Base-by-base conservation (phyloP, 2,797 vertebrate genomes). In the Thripadectes ignobilis region DNA sequence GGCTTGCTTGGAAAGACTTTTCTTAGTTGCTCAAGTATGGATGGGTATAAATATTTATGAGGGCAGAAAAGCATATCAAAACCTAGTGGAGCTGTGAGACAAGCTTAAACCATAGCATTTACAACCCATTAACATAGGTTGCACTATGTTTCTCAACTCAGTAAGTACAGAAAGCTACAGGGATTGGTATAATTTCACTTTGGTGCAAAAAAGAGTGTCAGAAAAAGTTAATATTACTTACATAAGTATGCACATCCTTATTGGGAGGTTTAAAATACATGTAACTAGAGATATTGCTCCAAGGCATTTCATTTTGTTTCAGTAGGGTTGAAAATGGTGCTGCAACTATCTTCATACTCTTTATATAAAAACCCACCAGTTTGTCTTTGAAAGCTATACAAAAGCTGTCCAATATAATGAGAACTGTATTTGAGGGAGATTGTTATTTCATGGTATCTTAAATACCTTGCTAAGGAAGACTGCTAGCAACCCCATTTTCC, bases 11-110 rank as follows among this genome's bases (percentile, higher is more conserved):
- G 61, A 90, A 57, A 91, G n/a, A 49, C 30, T 86, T 66, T 72
- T 59, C 58, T 87, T 66, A 87, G 81, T 49, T 84, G 65, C 65
- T 66, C 39, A 86, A 92, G 24, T 39, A 76, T 39, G 54, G 75
- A 75, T 43, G 20, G 9, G 18, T 62, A 52, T 79, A 94, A 94
- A 93, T 80, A 97, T 83, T 92, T 88, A 86, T 63, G 29, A 65
- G 9, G 41, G 13, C 26, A 85, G 87, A 92, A 71, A 85, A 90
- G 21, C 27, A 34, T 57, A 85, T 49, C 32, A 72, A 93, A 91
- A 46, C n/a, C 39, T 66, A 48, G 14, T 7, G 38, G 45, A 93
- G 24, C 22, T 67, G 23, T 67, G 3, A 89, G 69, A 63, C 15
- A 76, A 95, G 29, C 21, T 59, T 41, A 67, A 80, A 71, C 66